Base-by-base conservation (phyloP, 2,113 vertebrate genomes). In the Chinchilla lanigera region DNA sequence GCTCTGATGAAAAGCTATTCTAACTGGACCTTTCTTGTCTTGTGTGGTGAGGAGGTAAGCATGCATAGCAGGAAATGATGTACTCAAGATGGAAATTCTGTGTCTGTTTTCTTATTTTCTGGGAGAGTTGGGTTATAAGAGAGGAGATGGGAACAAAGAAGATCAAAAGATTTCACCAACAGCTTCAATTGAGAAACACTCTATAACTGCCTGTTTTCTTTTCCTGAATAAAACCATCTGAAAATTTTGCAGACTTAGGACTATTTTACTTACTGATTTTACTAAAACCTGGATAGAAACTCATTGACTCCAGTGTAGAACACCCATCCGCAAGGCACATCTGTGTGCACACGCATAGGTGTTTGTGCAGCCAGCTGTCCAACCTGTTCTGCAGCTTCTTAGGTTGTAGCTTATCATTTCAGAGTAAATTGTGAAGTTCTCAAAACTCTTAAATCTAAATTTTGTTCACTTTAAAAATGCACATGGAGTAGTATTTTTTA, bases 191-290 rank as follows among this genome's bases (percentile, higher is more conserved):
- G 38, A 65, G 90, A 78, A 85, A 61, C 38, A 12, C 38, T 89
- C 8, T 60, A 26, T 52, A 75, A 26, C 41, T 71, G n/a, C 2
- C 24, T 60, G 9, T 38, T 60, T 77, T 81, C 11, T 69, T 92
- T 91, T 50, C 89, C 61, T 85, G 83, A 54, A 52, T 16, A 90
- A 44, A 26, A 14, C 3, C 60, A 47, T 75, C 30, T 80, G 83
- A 88, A 11, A 83, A 47, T 60, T 69, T 54, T 78, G 67, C 17
- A 86, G 69, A 12, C 12, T 52, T 67, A 22, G 54, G 47, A 73
- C 88, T 85, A 78, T 30, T 92, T 90, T 71, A 47, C 47, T 69
- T 81, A 77, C 10, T 85, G 52, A 87, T 24, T 87, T 19, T 12
- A 47, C 54, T 17, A 24, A 50, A 71, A 58, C 24, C n/a, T 41